phyloP scores from a whole-genome alignment of 1,140 invertebrate genomes.

The Atopsyche davidsoni region DNA sequence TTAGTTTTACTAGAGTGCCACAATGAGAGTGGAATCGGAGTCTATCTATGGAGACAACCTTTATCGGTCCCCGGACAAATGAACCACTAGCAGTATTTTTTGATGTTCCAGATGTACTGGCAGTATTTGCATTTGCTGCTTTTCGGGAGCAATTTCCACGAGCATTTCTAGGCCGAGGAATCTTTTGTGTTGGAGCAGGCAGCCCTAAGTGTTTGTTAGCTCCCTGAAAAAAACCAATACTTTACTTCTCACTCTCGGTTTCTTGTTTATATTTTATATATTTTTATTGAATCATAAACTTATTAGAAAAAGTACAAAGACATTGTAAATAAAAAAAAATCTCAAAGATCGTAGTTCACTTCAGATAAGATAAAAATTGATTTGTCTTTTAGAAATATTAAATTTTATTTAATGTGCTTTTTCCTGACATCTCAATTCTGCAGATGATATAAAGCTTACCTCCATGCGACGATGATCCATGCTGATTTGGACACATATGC shows the following conservation, averaged over 20 bases:
- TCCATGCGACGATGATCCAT: constrained; percentile 43
- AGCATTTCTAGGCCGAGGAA: neutral
- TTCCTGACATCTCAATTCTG: constrained; percentile 11
- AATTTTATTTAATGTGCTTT: neutral
- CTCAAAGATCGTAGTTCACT: neutral
- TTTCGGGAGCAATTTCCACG: too few species aligned
- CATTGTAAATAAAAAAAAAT: constrained; percentile 5
- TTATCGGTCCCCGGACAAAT: constrained; percentile 5
- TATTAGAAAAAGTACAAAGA: too few species aligned
- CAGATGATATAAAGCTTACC: constrained; percentile 4
- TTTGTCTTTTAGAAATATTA: neutral
- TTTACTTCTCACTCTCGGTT: too few species aligned
- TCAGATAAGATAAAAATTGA: neutral
- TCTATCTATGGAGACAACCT: constrained; percentile 45
- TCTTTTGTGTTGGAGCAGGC: neutral
- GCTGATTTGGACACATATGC: constrained; percentile 85
- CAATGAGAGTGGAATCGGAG: constrained; percentile 83
- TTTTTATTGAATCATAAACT: too few species aligned
- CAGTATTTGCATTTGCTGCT: neutral
- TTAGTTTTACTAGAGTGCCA: constrained; percentile 83
- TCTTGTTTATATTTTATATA: too few species aligned
- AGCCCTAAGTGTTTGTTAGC: too few species aligned
- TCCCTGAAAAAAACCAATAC: too few species aligned
- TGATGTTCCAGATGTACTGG: neutral
- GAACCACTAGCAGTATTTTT: neutral